Percentiles rank a stretch among this genome's conserved stretches.
Conservation (phyloP, 2,797 vertebrate species). For the Malurus leucopterus region DNA sequence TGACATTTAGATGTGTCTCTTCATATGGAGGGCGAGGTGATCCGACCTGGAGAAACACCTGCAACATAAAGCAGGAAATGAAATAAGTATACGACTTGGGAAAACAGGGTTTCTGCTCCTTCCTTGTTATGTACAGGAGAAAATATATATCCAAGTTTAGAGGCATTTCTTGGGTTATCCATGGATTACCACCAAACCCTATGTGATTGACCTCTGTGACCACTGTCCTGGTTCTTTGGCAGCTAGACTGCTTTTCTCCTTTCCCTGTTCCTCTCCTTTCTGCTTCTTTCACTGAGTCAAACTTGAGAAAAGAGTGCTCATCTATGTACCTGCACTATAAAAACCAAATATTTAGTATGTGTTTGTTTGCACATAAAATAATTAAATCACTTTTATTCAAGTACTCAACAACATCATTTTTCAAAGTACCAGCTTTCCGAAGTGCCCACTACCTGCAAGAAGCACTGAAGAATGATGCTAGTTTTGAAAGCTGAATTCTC, state of each 20-base stretch:
- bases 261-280: neutral
- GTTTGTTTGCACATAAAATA: neutral
- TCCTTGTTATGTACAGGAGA: neutral
- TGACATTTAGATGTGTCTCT: conserved; percentile 90
- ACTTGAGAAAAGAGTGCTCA: neutral
- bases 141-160: neutral
- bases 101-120: neutral
- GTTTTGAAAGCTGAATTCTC: conserved; percentile 1
- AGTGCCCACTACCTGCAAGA: neutral
- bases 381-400: neutral
- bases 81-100: neutral
- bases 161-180: neutral
- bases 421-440: neutral
- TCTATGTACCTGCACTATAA: neutral
- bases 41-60: conserved; percentile 99
- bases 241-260: neutral
- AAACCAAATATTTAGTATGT: neutral
- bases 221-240: neutral
- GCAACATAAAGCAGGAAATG: conserved; percentile 49
- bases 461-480: rapidly evolving
- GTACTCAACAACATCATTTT: neutral
- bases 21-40: conserved; percentile 98
- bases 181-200: neutral
- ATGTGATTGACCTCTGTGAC: neutral
- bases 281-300: neutral